Base-by-base conservation (phyloP, 1,140 invertebrate genomes). In the Heliconius eleuchia region DNA sequence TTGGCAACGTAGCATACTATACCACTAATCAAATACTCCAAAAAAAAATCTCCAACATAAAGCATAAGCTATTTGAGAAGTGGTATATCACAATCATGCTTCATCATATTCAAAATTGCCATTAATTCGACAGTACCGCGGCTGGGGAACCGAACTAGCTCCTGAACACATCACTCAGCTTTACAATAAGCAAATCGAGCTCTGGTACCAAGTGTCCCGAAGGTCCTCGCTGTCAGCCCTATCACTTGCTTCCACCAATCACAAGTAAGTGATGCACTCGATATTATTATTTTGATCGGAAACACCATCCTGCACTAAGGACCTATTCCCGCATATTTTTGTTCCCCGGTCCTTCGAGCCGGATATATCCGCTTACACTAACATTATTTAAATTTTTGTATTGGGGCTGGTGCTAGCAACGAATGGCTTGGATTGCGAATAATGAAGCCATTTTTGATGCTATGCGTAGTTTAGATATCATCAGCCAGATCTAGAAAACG, bases 121-220 rank as follows among this genome's bases (percentile, higher is more conserved):
- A 89, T 92, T 92, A 85, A 86, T 84, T 89, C 93, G 95, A 84
- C 92, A 98, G 97, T 96, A 97, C 94, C 97, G 98, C 88, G 98
- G 98, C 88, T 98, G 98, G 98, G 97, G 97, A 85, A 97, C 96
- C 82, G 97, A 98, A 95, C 95, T 98, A 87, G 96, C 97, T 85
- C 96, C 97, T 74, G 97, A 98, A 87, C 96, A 97, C 92, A 95
- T 97, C 89, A 95, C 96, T 80, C 96, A 97, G 89, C 94, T 97
- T 87, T 97, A 97, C 94, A 97, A 96, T 94, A 97, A 97, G 92
- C 97, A 97, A 95, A 95, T 96, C 92, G 97, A 97, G 88, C 95
- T 98, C 83, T 98, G 98, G 97, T 97, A 98, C 95, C 97, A 98
- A 95, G 98, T 98, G 80, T 98, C 97, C 86, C 96, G 96, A 91